Conservation (phyloP, 2,797 vertebrate species). For the Syncerus caffer region DNA sequence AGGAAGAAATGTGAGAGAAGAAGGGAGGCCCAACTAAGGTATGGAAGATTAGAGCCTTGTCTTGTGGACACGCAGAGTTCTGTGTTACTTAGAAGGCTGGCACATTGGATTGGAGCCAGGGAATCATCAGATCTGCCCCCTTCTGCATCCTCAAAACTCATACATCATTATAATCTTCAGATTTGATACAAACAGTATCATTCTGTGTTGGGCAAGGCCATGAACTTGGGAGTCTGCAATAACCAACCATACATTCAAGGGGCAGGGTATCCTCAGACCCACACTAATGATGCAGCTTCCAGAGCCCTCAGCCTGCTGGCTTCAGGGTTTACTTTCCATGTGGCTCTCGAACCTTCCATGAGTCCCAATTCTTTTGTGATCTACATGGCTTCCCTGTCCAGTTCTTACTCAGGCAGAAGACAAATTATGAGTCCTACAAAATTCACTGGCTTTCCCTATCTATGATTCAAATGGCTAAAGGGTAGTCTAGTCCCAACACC, state of each 20-base stretch:
- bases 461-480: background rate
- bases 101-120: background rate
- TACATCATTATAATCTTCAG: background rate
- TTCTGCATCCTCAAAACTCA: background rate
- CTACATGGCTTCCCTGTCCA: background rate
- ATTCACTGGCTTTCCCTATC: background rate
- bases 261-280: too few species aligned
- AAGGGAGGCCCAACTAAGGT: background rate
- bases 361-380: background rate
- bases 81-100: background rate
- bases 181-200: background rate
- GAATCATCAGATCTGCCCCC: background rate
- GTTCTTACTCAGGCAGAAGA: background rate
- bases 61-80: background rate
- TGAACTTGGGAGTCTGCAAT: background rate
- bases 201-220: too few species aligned
- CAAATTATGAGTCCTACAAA: background rate
- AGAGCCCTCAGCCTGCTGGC: background rate
- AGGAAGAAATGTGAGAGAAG: background rate
- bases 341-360: background rate
- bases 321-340: background rate
- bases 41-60: background rate
- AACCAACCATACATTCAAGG: background rate
- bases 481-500: background rate
- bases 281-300: fast-evolving